Conservation (phyloP, 2,888 invertebrate genomes). For the Netelia melanura region DNA sequence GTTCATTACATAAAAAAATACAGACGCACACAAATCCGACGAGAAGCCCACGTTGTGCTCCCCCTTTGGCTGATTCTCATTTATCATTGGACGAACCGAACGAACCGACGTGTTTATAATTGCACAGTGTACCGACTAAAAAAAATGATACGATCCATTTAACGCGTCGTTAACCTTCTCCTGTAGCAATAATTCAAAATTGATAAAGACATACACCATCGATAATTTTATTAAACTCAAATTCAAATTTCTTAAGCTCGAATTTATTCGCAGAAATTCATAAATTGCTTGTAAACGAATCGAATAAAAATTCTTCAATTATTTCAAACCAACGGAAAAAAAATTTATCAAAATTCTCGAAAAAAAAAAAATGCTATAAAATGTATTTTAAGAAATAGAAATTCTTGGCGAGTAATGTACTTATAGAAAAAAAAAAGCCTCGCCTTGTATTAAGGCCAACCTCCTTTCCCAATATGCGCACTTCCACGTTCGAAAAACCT, state of each 20-base stretch:
- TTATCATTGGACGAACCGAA: neutral
- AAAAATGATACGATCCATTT: neutral
- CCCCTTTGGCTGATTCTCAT: slow-evolving; percentile 26
- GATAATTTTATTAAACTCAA: too few relatives aligned
- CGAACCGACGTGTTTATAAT: neutral
- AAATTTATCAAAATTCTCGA: too few relatives aligned
- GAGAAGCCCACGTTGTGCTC: slow-evolving; percentile 32
- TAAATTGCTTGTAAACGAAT: too few relatives aligned
- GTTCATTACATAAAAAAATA: slow-evolving; percentile 49
- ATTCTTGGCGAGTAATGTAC: too few relatives aligned
- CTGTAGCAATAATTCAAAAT: neutral
- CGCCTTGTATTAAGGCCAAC: neutral
- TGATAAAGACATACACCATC: too few relatives aligned
- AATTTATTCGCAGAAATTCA: too few relatives aligned
- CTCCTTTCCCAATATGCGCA: neutral
- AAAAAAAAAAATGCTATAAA: too few relatives aligned
- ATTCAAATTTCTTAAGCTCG: too few relatives aligned
- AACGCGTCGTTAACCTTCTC: neutral
- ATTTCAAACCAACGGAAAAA: too few relatives aligned
- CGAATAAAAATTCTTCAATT: too few relatives aligned
- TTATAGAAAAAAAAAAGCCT: too few relatives aligned
- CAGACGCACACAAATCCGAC: slow-evolving; percentile 14
- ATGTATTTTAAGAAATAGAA: too few relatives aligned
- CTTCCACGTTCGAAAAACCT: slow-evolving; percentile 17
- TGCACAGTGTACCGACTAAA: neutral